Evolutionary conservation across 2,113 vertebrate genomes (phyloP), one percentile per base, ranked within the genome.

Genomic region (Sceloporus tristichus): DNA sequence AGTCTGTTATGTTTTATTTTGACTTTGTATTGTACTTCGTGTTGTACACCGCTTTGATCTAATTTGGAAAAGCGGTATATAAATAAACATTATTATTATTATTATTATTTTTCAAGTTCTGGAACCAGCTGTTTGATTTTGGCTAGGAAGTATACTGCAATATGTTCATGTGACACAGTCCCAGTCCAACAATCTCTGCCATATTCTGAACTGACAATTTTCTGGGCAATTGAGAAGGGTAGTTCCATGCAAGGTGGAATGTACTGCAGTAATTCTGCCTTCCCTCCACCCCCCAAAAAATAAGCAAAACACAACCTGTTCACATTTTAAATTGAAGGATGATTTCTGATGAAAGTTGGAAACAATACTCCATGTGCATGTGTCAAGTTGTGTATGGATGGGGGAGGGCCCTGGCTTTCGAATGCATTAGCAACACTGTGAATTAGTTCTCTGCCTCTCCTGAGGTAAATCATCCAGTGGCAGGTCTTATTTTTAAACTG

Each of bases 401-500:
- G 6, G 2, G 21, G 25, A 25, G 8, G 2, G 1, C 42, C 27
- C 1, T 56, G 23, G 56, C 77, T 29, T 73, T 40, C 73, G n/a
- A 73, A 16, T 66, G 56, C 9, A 11, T 27, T 42, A 54, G n/a
- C 42, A 27, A 7, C 6, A 14, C 1, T 29, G 23, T 21, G 38
- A 21, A 2, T 82, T 38, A 53, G 3, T 25, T 9, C 70, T 65
- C 13, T 9, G 14, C 16, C 1, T 38, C 73, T 19, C 19, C 25
- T 53, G 11, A 65, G 34, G 13, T 16, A 82, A 7, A 7, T 68
- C n/a, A 83, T 83, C 74, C 59, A 7, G 38, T n/a, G 40, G 18
- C 34, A n/a, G 40, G 13, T 21, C 59, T 77, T 77, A 88, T 83
- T 88, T 78, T 83, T 74, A 78, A 42, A 68, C 21, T 2, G 18